phyloP scores from a whole-genome alignment of 2,888 invertebrate species.

The Lasioglossum morio region DNA sequence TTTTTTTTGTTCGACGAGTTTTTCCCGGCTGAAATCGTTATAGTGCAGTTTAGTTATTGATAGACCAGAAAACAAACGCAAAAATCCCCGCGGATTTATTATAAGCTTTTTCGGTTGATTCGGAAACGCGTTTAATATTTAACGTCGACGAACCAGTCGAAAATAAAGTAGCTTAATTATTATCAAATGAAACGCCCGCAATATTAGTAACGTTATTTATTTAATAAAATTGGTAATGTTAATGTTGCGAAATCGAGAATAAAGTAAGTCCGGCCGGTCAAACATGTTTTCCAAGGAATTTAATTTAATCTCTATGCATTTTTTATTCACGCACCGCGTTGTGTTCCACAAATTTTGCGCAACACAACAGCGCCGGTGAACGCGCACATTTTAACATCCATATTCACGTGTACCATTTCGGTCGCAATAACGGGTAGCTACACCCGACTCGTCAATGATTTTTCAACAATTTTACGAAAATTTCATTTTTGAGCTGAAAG shows the following conservation, averaged over 20 bases:
- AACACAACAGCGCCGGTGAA: slow-evolving; percentile 22
- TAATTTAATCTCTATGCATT: not conserved
- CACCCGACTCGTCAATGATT: slow-evolving; percentile 9
- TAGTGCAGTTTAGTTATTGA: not conserved
- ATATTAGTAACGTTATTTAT: not conserved
- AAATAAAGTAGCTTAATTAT: not conserved
- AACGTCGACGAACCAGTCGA: not conserved
- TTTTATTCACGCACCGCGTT: not conserved
- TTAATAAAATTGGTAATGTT: not conserved
- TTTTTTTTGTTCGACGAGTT: not conserved
- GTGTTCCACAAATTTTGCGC: slow-evolving; percentile 27
- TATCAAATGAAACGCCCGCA: not conserved
- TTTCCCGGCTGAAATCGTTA: not conserved
- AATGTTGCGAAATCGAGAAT: not conserved
- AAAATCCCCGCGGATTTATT: not conserved
- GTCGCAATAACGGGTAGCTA: slow-evolving; percentile 18
- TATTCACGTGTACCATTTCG: slow-evolving; percentile 22
- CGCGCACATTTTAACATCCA: slow-evolving; percentile 38
- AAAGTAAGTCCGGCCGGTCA: not conserved
- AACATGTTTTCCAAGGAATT: slow-evolving; percentile 4
- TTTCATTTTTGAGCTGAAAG: slow-evolving; percentile 20
- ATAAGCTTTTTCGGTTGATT: not conserved
- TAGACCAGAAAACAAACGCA: not conserved
- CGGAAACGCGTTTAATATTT: not conserved
- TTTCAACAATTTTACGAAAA: slow-evolving; percentile 33